phyloP scores from a whole-genome alignment of 2,888 invertebrate genomes.

The Cheilosia grossa region DNA sequence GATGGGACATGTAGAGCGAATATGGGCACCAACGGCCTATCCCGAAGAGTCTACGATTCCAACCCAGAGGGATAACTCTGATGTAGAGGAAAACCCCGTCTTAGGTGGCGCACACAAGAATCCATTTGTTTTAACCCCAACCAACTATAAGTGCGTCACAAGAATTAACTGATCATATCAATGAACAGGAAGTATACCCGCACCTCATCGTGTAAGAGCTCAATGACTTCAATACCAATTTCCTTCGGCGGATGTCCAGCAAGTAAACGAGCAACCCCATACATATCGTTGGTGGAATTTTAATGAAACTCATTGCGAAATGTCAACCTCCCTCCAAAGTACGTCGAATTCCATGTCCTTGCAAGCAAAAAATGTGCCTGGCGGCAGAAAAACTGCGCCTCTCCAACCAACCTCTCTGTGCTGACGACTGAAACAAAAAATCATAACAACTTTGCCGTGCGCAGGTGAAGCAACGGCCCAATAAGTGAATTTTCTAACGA shows the following conservation, averaged over 20 bases:
- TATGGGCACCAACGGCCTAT: no score
- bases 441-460: not conserved
- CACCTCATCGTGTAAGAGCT: no score
- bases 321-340: not conserved
- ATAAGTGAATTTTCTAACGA: slow-evolving; percentile 3
- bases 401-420: not conserved
- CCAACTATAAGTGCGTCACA: no score
- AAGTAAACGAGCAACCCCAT: not conserved
- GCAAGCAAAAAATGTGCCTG: not conserved
- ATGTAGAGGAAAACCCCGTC: no score
- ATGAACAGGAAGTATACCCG: no score
- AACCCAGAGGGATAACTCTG: no score
- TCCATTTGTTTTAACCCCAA: no score
- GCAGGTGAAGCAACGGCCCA: not conserved
- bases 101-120: no score
- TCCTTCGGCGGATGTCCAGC: not conserved
- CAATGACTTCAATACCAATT: no score
- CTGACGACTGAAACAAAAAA: not conserved
- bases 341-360: slow-evolving; percentile 5
- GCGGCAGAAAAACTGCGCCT: not conserved
- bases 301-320: slow-evolving; percentile 4
- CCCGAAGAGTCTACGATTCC: no score
- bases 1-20: no score
- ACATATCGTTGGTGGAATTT: not conserved
- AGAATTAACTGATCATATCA: no score